Percentiles rank a stretch among this genome's conserved stretches.
Evolutionary conservation across 1,140 invertebrate species (phyloP).

Genomic region (Bombus vancouverensis): DNA sequence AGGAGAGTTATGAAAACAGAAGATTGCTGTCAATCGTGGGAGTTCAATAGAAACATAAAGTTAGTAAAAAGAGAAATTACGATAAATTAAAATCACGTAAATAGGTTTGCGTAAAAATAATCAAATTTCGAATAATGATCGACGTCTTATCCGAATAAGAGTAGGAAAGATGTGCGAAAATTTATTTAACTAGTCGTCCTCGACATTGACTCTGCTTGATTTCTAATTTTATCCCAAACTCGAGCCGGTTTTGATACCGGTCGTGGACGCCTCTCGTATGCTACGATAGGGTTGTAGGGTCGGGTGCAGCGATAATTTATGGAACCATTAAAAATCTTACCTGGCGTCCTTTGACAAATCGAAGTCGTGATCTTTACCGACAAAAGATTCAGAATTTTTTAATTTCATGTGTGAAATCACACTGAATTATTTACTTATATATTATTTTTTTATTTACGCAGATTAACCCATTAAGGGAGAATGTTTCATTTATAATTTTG

Average conservation of each 20-base stretch:
- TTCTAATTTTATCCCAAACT: conserved; percentile 78
- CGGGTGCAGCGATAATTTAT: conserved; percentile 40
- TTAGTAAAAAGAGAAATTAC: no score
- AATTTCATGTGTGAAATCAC: not conserved
- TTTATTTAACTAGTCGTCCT: conserved; percentile 66
- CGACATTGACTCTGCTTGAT: conserved; percentile 68
- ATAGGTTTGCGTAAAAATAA: not conserved
- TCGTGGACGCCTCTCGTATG: conserved; percentile 25
- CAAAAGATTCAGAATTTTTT: not conserved
- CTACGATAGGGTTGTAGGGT: conserved; percentile 26
- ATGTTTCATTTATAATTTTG: no score
- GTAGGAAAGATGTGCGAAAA: conserved; percentile 56
- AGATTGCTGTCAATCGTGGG: no score
- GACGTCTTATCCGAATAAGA: not conserved
- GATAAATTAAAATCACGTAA: not conserved
- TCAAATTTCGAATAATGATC: not conserved
- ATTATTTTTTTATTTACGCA: no score
- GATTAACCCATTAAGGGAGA: no score
- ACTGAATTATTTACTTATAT: no score
- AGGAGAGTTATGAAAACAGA: no score
- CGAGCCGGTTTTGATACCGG: conserved; percentile 75
- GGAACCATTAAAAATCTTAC: conserved; percentile 25
- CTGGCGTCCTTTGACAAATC: not conserved
- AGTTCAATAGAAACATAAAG: no score
- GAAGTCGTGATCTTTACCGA: not conserved